Percentiles rank a stretch among this genome's conserved stretches.
phyloP scores from a whole-genome alignment of 2,888 invertebrate genomes.

The Clunio marinus region DNA sequence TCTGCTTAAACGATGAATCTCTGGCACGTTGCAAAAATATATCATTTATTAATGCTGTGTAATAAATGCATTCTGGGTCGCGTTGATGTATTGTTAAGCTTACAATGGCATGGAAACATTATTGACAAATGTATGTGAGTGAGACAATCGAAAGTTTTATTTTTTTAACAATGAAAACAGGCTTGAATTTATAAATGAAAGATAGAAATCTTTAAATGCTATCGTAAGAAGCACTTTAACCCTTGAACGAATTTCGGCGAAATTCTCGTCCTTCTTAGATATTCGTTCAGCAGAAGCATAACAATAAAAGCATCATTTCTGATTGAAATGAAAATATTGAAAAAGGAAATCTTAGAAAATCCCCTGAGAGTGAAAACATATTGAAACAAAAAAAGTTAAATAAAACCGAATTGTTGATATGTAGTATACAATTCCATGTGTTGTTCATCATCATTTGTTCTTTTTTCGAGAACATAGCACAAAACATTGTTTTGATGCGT shows the following conservation, averaged over 20 bases:
- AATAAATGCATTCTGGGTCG: background rate
- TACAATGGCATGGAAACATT: background rate
- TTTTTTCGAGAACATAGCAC: background rate
- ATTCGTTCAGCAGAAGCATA: background rate
- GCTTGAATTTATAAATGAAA: no score
- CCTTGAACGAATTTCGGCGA: background rate
- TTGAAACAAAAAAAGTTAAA: background rate
- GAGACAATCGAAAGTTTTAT: constrained; percentile 9
- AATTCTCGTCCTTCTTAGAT: no score
- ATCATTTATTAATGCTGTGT: constrained; percentile 34
- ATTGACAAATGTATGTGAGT: background rate
- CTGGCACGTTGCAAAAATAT: constrained; percentile 5
- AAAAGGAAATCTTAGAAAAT: background rate
- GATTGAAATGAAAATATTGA: constrained; percentile 2
- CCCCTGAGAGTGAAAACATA: background rate
- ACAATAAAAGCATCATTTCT: constrained; percentile 1
- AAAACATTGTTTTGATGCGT: background rate
- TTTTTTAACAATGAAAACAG: background rate
- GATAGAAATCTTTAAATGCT: no score
- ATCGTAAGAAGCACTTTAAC: background rate
- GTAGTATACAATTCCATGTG: no score
- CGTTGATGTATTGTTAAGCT: constrained; percentile 26
- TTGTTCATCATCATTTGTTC: background rate
- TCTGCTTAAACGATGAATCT: constrained; percentile 31
- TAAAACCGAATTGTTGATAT: background rate